Percentiles rank a stretch among this genome's conserved stretches.
Evolutionary conservation across 2,113 vertebrate genomes (phyloP).

Genomic region (Syngnathoides biaculeatus): DNA sequence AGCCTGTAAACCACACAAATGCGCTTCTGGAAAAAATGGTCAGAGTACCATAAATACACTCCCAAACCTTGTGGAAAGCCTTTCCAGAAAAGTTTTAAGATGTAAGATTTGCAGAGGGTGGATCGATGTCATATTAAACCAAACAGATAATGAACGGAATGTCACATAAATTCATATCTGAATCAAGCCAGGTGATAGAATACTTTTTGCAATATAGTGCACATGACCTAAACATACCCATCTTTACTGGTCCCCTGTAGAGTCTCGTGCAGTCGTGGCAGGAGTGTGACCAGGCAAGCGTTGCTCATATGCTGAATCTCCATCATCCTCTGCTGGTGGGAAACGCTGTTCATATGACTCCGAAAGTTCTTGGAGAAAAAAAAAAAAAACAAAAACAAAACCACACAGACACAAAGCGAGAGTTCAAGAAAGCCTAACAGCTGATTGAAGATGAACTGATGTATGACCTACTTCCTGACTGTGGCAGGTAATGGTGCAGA

Average conservation of each 20-base stretch:
- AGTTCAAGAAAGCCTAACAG: not conserved
- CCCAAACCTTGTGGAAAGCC: too few relatives aligned
- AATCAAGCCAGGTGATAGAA: too few relatives aligned
- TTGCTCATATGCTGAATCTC: slow-evolving; percentile 93
- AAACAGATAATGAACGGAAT: too few relatives aligned
- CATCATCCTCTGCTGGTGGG: slow-evolving; percentile 89
- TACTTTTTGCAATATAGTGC: not conserved
- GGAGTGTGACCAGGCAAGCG: slow-evolving; percentile 86
- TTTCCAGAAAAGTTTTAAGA: too few relatives aligned
- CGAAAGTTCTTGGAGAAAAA: slow-evolving; percentile 81
- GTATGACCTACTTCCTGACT: slow-evolving; percentile 83
- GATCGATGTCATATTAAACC: too few relatives aligned
- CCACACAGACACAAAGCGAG: not conserved
- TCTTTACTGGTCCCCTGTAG: slow-evolving; percentile 75
- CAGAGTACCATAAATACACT: too few relatives aligned
- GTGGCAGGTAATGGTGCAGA: slow-evolving; percentile 88
- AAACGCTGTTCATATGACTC: slow-evolving; percentile 84
- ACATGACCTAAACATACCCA: slow-evolving; percentile 63
- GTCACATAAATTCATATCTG: too few relatives aligned
- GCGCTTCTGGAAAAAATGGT: too few relatives aligned
- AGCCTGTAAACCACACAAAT: too few relatives aligned
- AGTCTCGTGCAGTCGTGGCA: slow-evolving; percentile 84
- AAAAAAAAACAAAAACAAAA: not conserved
- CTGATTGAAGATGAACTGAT: not conserved
- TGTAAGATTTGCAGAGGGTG: too few relatives aligned